Conservation (phyloP, 2,797 vertebrate species). For the Pseudochirops cupreus region DNA sequence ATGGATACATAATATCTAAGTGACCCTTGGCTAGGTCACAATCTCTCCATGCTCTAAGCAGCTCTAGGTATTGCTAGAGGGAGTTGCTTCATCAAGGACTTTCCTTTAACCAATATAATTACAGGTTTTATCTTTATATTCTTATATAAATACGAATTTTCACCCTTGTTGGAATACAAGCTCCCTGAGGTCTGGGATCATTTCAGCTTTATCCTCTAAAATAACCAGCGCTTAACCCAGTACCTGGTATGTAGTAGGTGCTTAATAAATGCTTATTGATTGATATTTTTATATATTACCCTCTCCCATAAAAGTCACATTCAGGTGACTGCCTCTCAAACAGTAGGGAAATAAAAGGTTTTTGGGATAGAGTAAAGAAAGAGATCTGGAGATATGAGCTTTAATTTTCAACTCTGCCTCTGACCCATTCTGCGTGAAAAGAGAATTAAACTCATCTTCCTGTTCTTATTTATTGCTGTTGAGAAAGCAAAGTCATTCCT, state of each 20-base stretch:
- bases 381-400: neutral
- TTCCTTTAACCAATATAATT: neutral
- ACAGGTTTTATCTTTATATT: neutral
- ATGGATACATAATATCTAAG: neutral
- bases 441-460: neutral
- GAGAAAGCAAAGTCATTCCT: neutral
- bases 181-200: neutral
- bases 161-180: neutral
- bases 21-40: neutral
- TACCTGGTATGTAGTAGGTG: neutral
- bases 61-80: neutral
- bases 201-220: neutral
- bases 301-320: neutral
- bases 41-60: neutral
- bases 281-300: neutral
- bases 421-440: neutral
- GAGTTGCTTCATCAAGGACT: neutral
- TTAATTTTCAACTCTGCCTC: neutral
- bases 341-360: neutral
- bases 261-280: neutral
- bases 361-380: neutral
- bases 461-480: neutral
- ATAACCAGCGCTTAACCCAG: neutral
- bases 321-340: neutral
- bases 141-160: neutral